phyloP scores from a whole-genome alignment of 2,888 invertebrate genomes.

The Sthenelais limicola region DNA sequence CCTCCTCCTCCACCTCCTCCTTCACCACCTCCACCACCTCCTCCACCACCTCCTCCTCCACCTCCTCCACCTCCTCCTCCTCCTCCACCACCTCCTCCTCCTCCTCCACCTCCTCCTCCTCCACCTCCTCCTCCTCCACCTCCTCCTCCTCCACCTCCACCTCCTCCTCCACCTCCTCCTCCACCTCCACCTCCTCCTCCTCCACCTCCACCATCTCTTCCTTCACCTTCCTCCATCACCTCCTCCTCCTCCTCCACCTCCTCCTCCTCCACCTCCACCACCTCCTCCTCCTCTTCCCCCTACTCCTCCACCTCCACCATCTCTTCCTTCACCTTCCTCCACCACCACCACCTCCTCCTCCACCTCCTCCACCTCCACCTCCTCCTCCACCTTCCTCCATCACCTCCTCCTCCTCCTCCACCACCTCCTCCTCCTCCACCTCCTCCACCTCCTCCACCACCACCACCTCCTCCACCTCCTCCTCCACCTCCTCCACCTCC shows the following conservation, averaged over 20 bases:
- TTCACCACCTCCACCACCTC: neutral
- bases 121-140: neutral
- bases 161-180: conserved; percentile 5
- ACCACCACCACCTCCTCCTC: neutral
- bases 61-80: neutral
- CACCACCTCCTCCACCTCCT: conserved; percentile 6
- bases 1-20: too few relatives aligned
- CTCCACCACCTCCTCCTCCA: neutral
- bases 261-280: neutral
- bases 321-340: neutral
- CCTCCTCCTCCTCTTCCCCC: neutral
- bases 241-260: neutral
- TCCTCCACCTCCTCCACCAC: neutral
- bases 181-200: neutral
- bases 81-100: conserved; percentile 6
- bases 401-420: neutral
- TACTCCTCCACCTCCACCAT: neutral
- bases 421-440: conserved; percentile 1
- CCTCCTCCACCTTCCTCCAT: neutral
- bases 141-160: conserved; percentile 1
- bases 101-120: neutral
- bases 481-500: neutral
- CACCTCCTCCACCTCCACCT: neutral
- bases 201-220: conserved; percentile 5
- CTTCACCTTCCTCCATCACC: neutral